These are phyloP conservation scores for Phymatocera aterrima DNA, from an alignment of 2,888 invertebrate species.

Conservation along the genomic window DNA sequence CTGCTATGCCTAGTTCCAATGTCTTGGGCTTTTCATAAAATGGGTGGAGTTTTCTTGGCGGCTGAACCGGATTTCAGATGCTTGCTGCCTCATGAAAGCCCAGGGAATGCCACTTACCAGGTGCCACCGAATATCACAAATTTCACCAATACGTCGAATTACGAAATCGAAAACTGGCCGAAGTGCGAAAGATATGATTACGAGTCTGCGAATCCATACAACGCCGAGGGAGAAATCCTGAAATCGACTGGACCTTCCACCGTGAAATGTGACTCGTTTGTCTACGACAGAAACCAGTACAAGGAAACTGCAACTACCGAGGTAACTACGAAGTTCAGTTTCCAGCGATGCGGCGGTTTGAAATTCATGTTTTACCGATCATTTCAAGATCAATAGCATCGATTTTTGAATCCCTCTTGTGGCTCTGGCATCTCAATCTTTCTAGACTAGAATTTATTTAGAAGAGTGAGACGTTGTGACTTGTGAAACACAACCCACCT, in stretches of 20 bases:
- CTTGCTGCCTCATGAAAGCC: constrained; percentile 77
- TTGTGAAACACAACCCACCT: no score
- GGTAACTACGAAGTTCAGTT: constrained; percentile 71
- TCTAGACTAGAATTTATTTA: no score
- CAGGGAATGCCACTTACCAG: constrained; percentile 75
- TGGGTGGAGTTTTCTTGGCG: constrained; percentile 83
- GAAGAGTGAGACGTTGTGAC: no score
- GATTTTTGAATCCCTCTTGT: no score
- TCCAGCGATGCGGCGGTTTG: not conserved
- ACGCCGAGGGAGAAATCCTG: constrained; percentile 64
- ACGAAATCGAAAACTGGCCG: constrained; percentile 73
- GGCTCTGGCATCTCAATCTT: no score
- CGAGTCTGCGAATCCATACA: constrained; percentile 65
- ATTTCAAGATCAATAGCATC: not conserved
- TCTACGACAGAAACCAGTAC: constrained; percentile 80
- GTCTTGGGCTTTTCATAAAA: constrained; percentile 84
- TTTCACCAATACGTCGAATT: constrained; percentile 78
- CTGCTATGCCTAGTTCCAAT: constrained; percentile 84
- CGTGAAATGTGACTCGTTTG: constrained; percentile 76
- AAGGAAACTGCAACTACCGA: constrained; percentile 81
- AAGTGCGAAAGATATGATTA: constrained; percentile 77
- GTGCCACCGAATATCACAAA: constrained; percentile 75
- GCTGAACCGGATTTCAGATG: constrained; percentile 82
- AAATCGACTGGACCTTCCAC: constrained; percentile 63
- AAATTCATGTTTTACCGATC: not conserved